phyloP scores from a whole-genome alignment of 2,113 vertebrate genomes.

The Paracanthobrama guichenoti region DNA sequence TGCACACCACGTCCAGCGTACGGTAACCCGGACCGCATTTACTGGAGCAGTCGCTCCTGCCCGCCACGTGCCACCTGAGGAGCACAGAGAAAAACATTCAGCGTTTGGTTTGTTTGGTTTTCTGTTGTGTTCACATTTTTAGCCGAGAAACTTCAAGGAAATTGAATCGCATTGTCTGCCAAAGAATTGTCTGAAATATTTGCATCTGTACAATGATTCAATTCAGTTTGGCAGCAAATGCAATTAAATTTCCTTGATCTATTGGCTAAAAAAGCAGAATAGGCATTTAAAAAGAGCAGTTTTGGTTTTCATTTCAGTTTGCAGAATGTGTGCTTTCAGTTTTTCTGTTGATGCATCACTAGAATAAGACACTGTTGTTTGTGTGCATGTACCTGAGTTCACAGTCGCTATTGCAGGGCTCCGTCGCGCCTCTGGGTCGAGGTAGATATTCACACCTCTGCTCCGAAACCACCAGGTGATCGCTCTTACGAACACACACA shows the following conservation, averaged over 20 bases:
- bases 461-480: conserved; percentile 83
- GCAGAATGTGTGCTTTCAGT: neutral
- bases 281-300: too few species aligned
- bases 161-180: too few species aligned
- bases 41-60: conserved; percentile 90
- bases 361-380: neutral
- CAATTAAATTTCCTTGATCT: too few species aligned
- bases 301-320: neutral
- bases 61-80: conserved; percentile 85
- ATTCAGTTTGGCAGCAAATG: too few species aligned
- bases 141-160: neutral
- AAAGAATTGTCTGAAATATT: too few species aligned
- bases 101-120: neutral
- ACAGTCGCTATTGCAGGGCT: conserved; percentile 89
- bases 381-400: conserved; percentile 84
- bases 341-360: neutral
- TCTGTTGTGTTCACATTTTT: neutral
- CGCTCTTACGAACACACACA: conserved; percentile 84
- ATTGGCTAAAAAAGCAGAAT: too few species aligned
- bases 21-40: conserved; percentile 87
- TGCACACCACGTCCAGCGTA: conserved; percentile 84
- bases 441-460: conserved; percentile 85
- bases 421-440: conserved; percentile 69
- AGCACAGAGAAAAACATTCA: neutral
- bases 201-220: too few species aligned